Base-by-base conservation (phyloP, 2,113 vertebrate species). In the Pogona vitticeps region DNA sequence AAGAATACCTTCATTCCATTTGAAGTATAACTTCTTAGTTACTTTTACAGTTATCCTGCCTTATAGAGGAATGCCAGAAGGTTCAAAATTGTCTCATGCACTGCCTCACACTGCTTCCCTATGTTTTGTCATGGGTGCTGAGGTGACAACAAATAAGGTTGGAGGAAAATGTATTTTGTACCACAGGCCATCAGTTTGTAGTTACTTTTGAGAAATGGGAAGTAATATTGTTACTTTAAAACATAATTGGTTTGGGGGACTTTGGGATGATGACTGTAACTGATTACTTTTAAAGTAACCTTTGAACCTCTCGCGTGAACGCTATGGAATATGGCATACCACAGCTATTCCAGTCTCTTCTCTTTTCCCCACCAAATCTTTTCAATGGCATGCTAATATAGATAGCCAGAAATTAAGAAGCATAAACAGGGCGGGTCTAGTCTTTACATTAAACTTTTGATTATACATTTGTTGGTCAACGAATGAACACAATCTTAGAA, bases 381-480 rank as follows among this genome's bases (percentile, higher is more conserved):
- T 84, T 36, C 23, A 80, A 73, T 40, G 70, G 31, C 36, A 38
- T 84, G 70, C 70, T 18, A 65, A 67, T 17, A 63, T 52, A 73
- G n/a, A 58, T 40, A 73, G 73, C 68, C 6, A 33, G 67, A 84
- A 80, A 75, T 73, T 63, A 65, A 40, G 42, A 36, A 84, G 31
- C 59, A 33, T 73, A 88, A 84, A 80, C 58, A 58, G 68, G 59
- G 76, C 21, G 38, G 67, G 17, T 71, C 38, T 65, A 84, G 17
- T 26, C 56, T 31, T 65, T 76, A 68, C 72, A 76, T 82, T 79
- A 72, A 83, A 84, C 36, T 79, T 79, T 84, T 84, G 75, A 84
- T 88, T 84, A 71, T 88, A 84, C 52, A 88, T 83, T 84, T 84
- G 75, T 79, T 83, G 81, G 76, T 78, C 75, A 88, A 76, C 80